Evolutionary conservation across 2,797 vertebrate genomes (phyloP), one percentile per base, ranked within the genome.

Genomic region (Crocidura indochinensis): DNA sequence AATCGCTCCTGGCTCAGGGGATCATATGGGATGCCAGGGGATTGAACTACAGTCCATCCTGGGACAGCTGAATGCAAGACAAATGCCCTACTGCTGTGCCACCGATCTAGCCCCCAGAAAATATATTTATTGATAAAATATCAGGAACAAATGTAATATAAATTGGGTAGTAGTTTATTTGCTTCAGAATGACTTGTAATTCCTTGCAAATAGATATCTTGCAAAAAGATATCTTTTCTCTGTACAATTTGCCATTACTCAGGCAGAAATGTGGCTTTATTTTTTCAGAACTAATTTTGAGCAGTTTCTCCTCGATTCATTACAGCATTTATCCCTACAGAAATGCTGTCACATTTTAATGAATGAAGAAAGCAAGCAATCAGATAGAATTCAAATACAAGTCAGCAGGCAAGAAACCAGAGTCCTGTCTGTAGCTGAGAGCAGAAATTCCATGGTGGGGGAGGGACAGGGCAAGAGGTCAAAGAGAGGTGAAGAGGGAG

Each of bases 401-500:
- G 12, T 31, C 73, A 86, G 74, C 31, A 84, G 84, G 46, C 84
- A n/a, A 83, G 86, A 94, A 94, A 79, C 46, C 38, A 85, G 67
- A 83, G 15, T 72, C 69, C 38, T 38, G 38, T 38, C 38, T 76
- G n/a, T 62, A 91, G 56, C 73, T 10, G 31, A 77, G n/a, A 89
- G n/a, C 24, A 85, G 60, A 84, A 83, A 15, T 75, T 78, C 60
- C 75, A 71, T 6, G 9, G 17, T 5, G 26, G 26, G 24, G 75
- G 19, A 69, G n/a, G 31, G 51, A 46, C 1, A 38, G 27, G 46
- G 22, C 51, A 26, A 17, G 53, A 84, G 84, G 85, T 92, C 73
- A 94, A 44, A 22, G 91, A 91, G 77, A 94, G 87, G 92, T 86
- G 73, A 94, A 76, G 77, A 38, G 86, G 29, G 46, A 84, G 20